Conservation (phyloP, 1,140 invertebrate genomes). For the Habropoda laboriosa region DNA sequence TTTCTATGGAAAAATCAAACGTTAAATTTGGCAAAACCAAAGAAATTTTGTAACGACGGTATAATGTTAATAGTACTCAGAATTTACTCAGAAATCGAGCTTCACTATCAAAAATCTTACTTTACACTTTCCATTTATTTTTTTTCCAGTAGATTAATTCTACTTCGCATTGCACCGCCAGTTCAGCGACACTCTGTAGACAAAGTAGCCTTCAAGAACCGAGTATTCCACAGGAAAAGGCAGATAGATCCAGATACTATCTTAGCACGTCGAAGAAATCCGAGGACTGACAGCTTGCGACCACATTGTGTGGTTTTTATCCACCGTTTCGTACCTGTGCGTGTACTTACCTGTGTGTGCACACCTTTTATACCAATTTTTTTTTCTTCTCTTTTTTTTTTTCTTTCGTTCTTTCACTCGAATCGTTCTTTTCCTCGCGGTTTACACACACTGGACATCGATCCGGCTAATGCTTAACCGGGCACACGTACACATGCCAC, state of each 20-base stretch:
- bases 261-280: not conserved
- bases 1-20: too few relatives aligned
- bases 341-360: not conserved
- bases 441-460: slow-evolving; percentile 28
- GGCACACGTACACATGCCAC: slow-evolving; percentile 11
- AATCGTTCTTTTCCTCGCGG: not conserved
- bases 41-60: too few relatives aligned
- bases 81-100: too few relatives aligned
- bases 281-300: not conserved
- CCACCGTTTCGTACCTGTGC: not conserved
- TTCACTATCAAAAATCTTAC: too few relatives aligned
- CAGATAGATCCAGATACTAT: not conserved
- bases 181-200: too few relatives aligned
- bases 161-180: too few relatives aligned
- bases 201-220: too few relatives aligned
- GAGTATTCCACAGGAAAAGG: not conserved
- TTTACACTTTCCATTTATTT: too few relatives aligned
- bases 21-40: too few relatives aligned
- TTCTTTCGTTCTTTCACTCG: not conserved
- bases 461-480: slow-evolving; percentile 11
- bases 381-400: not conserved
- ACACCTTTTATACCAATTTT: not conserved
- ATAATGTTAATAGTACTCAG: too few relatives aligned
- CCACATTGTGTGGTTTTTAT: slow-evolving; percentile 1
- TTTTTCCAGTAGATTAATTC: too few relatives aligned